phyloP scores from a whole-genome alignment of 2,113 vertebrate genomes.

The Carettochelys insculpta region DNA sequence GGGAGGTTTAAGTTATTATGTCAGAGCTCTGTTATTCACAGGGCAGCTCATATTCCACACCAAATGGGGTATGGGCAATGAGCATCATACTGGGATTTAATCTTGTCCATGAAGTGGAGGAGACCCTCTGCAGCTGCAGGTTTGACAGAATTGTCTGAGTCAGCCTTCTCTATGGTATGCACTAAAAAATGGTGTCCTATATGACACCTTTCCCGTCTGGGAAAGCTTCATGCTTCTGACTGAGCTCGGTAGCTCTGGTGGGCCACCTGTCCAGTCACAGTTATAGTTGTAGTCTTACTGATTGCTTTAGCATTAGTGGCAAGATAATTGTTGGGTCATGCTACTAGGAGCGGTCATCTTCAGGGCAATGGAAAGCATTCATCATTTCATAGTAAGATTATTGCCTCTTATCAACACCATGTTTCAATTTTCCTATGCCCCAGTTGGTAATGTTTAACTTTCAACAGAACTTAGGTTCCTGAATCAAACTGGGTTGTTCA shows the following conservation, averaged over 20 bases:
- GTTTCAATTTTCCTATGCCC: not conserved
- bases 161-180: not conserved
- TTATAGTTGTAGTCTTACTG: rapidly evolving
- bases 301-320: not conserved
- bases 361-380: not conserved
- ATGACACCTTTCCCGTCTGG: not conserved
- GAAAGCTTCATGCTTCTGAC: not conserved
- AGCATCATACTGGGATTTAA: not conserved
- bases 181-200: not conserved
- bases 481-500: not conserved
- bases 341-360: not conserved
- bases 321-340: not conserved
- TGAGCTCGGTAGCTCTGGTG: not conserved
- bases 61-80: not conserved
- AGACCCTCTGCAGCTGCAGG: not conserved
- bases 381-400: not conserved
- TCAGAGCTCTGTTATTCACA: not conserved
- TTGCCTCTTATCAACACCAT: rapidly evolving
- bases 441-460: not conserved
- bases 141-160: not conserved
- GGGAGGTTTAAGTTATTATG: not conserved
- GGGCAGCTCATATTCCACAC: not conserved
- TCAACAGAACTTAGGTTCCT: not conserved
- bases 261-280: not conserved
- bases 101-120: not conserved